A percentile compares a stretch with the other conserved stretches of the same genome.
Evolutionary conservation across 2,113 vertebrate genomes (phyloP).

Genomic region (Pantherophis guttatus): DNA sequence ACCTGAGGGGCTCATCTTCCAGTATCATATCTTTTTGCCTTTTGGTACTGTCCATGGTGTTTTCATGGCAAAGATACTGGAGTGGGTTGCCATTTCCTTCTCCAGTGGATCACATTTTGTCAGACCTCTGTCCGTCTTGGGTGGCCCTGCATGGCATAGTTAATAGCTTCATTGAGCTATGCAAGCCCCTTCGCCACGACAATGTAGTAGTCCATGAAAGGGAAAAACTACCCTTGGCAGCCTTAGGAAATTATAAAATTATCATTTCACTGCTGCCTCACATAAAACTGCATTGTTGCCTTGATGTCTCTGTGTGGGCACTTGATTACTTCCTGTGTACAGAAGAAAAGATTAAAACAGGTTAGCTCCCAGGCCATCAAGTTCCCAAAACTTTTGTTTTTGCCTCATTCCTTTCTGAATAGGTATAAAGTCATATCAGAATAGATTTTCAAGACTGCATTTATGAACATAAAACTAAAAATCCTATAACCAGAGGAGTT

Average conservation of each 20-base stretch:
- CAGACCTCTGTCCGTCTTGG: too few species aligned
- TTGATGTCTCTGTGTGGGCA: neutral
- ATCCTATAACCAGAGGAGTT: neutral
- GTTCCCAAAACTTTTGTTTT: neutral
- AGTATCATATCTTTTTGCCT: too few species aligned
- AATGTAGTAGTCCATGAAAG: too few species aligned
- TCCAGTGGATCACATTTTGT: too few species aligned
- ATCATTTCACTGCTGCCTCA: neutral
- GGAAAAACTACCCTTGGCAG: too few species aligned
- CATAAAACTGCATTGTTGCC: neutral
- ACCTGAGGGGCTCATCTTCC: too few species aligned
- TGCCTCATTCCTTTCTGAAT: neutral
- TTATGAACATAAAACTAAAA: neutral
- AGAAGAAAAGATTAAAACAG: neutral
- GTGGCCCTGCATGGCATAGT: too few species aligned
- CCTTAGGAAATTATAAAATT: neutral
- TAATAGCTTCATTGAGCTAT: too few species aligned
- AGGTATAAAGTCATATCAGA: neutral
- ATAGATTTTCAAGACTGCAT: neutral
- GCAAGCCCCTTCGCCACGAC: too few species aligned
- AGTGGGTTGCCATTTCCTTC: too few species aligned
- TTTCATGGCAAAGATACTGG: too few species aligned
- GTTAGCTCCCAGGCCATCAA: neutral
- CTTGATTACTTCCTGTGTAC: neutral
- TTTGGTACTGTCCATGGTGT: too few species aligned